These are phyloP conservation scores for Chionis minor DNA, from an alignment of 2,113 vertebrate genomes.

Conservation along the genomic window DNA sequence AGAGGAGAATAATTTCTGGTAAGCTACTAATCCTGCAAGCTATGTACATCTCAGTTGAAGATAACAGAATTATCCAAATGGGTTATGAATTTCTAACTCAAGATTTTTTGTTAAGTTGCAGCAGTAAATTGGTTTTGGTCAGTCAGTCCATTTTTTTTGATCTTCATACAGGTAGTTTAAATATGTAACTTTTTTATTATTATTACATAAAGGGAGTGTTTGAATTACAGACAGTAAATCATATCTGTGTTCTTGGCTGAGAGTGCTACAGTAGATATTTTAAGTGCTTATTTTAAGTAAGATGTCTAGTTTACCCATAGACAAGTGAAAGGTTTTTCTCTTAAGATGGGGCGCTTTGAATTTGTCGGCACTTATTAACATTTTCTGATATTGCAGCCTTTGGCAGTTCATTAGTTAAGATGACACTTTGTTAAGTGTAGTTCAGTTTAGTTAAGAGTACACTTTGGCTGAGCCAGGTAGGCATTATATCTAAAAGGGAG, in stretches of 20 bases:
- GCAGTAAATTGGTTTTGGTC: neutral
- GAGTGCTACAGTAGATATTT: neutral
- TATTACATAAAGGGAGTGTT: neutral
- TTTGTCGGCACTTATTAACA: neutral
- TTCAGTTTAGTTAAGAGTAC: neutral
- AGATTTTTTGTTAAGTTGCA: neutral
- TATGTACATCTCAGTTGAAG: neutral
- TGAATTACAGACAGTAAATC: neutral
- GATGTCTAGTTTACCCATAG: neutral
- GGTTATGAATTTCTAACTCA: neutral
- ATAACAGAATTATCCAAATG: neutral
- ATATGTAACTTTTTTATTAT: neutral
- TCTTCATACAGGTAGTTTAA: neutral
- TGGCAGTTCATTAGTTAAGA: neutral
- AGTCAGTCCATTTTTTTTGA: neutral
- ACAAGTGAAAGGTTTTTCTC: neutral
- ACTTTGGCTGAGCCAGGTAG: neutral
- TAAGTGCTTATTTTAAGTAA: neutral
- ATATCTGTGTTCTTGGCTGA: neutral
- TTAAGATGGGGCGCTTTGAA: neutral
- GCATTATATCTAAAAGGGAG: neutral
- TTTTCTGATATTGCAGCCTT: neutral
- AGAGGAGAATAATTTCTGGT: neutral
- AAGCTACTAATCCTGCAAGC: neutral
- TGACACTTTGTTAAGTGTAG: neutral